These are phyloP conservation scores for Phylloscopus trochilus DNA, from an alignment of 2,113 vertebrate species.

Conservation along the genomic window DNA sequence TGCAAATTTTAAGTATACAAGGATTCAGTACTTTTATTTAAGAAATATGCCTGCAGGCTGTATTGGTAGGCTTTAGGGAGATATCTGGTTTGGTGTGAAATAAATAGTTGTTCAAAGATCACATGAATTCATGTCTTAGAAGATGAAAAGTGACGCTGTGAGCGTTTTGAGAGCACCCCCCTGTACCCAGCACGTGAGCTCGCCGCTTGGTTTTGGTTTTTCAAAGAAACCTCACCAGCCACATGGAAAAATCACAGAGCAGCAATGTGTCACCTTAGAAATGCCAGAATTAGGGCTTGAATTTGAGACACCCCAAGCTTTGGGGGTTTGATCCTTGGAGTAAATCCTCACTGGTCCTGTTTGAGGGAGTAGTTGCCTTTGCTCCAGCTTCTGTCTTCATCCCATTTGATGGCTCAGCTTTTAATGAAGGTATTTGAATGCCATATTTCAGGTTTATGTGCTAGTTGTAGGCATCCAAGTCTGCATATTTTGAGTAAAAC, in stretches of 20 bases:
- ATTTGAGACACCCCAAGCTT: neutral
- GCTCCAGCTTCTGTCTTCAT: neutral
- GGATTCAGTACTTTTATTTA: conserved; percentile 92
- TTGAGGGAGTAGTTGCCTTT: neutral
- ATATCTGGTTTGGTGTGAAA: conserved; percentile 88
- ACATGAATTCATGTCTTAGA: conserved; percentile 86
- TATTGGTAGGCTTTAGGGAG: conserved; percentile 84
- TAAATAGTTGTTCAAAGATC: conserved; percentile 96
- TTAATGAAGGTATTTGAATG: neutral
- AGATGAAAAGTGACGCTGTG: conserved; percentile 83
- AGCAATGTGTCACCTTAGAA: neutral
- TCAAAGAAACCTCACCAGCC: conserved; percentile 24
- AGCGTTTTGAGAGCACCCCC: conserved; percentile 43
- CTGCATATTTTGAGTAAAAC: neutral
- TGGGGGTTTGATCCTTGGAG: neutral
- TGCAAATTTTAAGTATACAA: conserved; percentile 92
- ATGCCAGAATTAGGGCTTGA: neutral
- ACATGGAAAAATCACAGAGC: neutral
- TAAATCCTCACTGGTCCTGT: neutral
- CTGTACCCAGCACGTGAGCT: neutral
- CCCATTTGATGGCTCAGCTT: neutral
- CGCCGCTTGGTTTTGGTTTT: conserved; percentile 49
- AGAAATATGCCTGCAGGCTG: conserved; percentile 90
- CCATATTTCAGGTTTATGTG: neutral
- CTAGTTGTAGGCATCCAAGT: neutral